A percentile compares a stretch with the other conserved stretches of the same genome.
phyloP scores from a whole-genome alignment of 2,888 invertebrate species.

The Caradrina kadenii region DNA sequence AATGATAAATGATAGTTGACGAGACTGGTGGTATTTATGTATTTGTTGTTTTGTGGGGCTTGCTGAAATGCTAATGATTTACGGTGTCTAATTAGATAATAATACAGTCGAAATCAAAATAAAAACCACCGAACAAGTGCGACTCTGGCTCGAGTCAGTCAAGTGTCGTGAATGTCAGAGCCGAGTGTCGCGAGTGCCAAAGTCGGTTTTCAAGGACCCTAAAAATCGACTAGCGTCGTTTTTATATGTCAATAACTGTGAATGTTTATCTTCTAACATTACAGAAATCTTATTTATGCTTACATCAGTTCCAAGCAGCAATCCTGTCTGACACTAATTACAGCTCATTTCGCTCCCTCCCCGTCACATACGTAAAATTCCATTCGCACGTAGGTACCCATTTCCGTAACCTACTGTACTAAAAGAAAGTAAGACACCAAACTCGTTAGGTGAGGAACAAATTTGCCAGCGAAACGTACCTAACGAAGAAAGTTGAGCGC shows the following conservation, averaged over 20 bases:
- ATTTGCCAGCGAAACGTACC: constrained; percentile 34
- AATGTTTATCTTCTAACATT: too few relatives aligned
- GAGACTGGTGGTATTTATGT: background rate
- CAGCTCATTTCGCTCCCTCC: background rate
- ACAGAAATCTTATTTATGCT: background rate
- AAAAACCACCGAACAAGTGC: background rate
- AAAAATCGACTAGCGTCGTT: too few relatives aligned
- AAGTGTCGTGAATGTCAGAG: too few relatives aligned
- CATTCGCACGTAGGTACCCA: constrained; percentile 9
- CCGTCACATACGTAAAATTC: background rate
- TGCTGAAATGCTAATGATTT: background rate
- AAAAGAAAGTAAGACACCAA: constrained; percentile 39
- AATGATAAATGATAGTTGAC: constrained; percentile 17
- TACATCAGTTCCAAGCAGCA: background rate
- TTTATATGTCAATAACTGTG: too few relatives aligned
- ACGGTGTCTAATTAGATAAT: background rate
- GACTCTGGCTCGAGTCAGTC: too few relatives aligned
- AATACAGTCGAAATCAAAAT: background rate
- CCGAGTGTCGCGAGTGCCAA: too few relatives aligned
- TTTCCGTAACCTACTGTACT: constrained; percentile 31
- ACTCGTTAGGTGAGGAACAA: constrained; percentile 42
- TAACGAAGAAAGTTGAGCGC: constrained; percentile 49
- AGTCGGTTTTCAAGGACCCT: too few relatives aligned
- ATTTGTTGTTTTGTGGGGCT: background rate
- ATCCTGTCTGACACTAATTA: constrained; percentile 20